These are phyloP conservation scores for Acanthaster planci DNA, from an alignment of 35 echinoderm and acorn worm genomes.

Conservation along the genomic window DNA sequence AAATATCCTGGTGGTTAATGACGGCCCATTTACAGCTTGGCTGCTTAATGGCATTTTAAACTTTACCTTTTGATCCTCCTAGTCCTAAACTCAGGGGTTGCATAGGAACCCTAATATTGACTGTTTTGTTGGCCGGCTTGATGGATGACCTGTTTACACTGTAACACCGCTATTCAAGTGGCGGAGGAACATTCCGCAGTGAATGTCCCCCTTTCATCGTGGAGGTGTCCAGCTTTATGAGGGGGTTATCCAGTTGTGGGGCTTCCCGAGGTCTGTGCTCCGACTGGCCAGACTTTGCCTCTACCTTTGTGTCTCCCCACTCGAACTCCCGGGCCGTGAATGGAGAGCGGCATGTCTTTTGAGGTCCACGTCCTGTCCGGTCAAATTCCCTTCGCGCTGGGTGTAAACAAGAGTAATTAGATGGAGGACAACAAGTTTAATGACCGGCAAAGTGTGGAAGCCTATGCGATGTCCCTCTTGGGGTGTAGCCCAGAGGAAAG, in stretches of 20 bases:
- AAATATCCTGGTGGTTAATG: too few relatives aligned
- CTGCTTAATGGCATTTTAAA: too few relatives aligned
- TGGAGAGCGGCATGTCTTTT: constrained; percentile 8
- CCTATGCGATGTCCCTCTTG: background rate
- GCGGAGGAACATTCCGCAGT: constrained; percentile 18
- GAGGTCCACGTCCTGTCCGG: constrained; percentile 6
- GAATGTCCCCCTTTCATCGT: background rate
- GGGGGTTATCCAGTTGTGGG: background rate
- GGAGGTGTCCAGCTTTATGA: constrained; percentile 14
- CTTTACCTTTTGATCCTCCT: too few relatives aligned
- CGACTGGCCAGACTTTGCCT: background rate
- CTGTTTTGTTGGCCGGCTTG: constrained; percentile 18
- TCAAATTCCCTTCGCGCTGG: constrained; percentile 6
- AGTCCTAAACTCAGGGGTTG: background rate
- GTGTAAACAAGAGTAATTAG: background rate
- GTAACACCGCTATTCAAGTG: background rate
- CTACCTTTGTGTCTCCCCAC: too few relatives aligned
- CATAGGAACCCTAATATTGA: constrained; percentile 18
- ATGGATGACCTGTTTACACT: constrained; percentile 27
- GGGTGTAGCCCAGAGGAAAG: background rate
- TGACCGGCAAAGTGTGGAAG: constrained; percentile 13
- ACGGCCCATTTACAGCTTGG: too few relatives aligned
- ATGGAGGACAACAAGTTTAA: constrained; percentile 19
- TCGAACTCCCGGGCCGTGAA: background rate
- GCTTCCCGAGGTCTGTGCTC: background rate